Evolutionary conservation across 2,888 invertebrate genomes (phyloP), one percentile per base, ranked within the genome.

Genomic region (Drosophila borealis): DNA sequence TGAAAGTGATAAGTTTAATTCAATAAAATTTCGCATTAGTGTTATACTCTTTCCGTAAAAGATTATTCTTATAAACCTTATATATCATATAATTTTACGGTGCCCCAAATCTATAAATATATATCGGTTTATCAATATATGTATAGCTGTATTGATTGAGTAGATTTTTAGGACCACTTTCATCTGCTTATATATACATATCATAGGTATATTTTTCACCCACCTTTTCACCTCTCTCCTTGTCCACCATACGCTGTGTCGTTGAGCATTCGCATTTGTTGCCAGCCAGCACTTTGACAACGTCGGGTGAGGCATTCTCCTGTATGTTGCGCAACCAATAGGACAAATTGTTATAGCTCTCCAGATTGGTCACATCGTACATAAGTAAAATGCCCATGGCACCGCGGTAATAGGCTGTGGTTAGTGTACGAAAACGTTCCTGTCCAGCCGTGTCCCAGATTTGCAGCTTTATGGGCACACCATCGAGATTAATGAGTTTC

Each of bases 241-340:
- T 94, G 45, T 96, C 96, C 6, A 97, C 96, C 88, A 96, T 95
- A 88, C 97, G 94, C 89, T 96, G 95, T 76, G 94, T 94, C 70
- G 95, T 94, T 51, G 94, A 94, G 44, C 95, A 95, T 90, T 97
- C 97, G 90, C 96, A 96, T 94, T 97, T 97, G 92, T 97, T 97
- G 44, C 96, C 97, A 42, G 96, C 96, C 90, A 97, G 93, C 54
- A 97, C 96, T 93, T 96, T 97, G 37, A 96, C 96, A 44, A 97
- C 97, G 91, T 97, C 96, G 49, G 96, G 96, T 11, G 97, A 96
- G 45, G 97, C 97, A 90, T 97, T 97, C 96, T 97, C 96, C 93
- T 97, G 96, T 81, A 98, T 97, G 93, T 97, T 97, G 91, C 96
- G 94, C 71, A 98, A 94, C 98, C 98, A 98, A 91, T 97, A 97